A percentile compares a stretch with the other conserved stretches of the same genome.
Evolutionary conservation across 2,113 vertebrate genomes (phyloP).

Genomic region (Pygoscelis adeliae): DNA sequence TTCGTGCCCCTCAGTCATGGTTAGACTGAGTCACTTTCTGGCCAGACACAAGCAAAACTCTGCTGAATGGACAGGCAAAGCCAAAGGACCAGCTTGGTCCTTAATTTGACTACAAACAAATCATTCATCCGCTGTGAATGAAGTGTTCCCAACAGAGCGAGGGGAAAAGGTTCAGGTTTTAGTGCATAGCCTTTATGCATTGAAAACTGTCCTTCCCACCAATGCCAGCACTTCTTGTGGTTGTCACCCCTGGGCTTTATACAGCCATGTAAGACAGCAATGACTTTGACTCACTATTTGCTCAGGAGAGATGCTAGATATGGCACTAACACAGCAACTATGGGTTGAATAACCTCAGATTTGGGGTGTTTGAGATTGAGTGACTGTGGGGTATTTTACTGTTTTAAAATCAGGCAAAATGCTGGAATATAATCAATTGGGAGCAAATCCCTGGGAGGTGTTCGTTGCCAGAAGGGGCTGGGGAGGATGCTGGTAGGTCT

Average conservation of each 20-base stretch:
- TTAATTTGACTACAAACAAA: not conserved
- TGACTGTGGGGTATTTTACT: not conserved
- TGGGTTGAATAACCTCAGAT: not conserved
- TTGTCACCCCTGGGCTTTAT: not conserved
- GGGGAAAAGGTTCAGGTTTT: not conserved
- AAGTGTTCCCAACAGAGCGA: not conserved
- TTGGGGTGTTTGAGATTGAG: not conserved
- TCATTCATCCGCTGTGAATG: not conserved
- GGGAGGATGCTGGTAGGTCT: not conserved
- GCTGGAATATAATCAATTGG: not conserved
- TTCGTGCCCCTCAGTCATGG: not conserved
- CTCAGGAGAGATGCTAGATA: not conserved
- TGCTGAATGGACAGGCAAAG: slow-evolving; percentile 19
- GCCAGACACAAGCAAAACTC: slow-evolving; percentile 24
- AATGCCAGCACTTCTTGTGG: rapidly evolving
- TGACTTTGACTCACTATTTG: not conserved
- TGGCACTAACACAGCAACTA: not conserved
- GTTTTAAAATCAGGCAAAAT: not conserved
- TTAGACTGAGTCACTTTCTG: slow-evolving; percentile 45
- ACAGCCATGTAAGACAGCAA: not conserved
- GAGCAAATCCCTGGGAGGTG: not conserved
- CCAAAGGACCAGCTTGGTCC: not conserved
- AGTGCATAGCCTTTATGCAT: not conserved
- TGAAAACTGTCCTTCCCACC: not conserved
- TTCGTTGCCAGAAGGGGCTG: not conserved